These are phyloP conservation scores for Dinoponera quadriceps DNA, from an alignment of 1,140 invertebrate species.

Conservation along the genomic window DNA sequence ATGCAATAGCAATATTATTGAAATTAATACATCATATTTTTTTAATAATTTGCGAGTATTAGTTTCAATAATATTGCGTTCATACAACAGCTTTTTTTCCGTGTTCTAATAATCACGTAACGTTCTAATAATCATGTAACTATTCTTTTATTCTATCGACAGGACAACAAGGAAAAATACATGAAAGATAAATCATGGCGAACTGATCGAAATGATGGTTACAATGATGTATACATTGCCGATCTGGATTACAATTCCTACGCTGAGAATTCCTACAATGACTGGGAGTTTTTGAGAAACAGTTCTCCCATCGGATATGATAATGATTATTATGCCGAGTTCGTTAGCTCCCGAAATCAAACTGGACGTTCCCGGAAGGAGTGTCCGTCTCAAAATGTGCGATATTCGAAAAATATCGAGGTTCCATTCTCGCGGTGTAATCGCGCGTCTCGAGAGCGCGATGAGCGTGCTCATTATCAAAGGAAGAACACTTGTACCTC, in stretches of 20 bases:
- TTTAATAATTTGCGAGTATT: too few relatives aligned
- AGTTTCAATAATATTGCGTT: too few relatives aligned
- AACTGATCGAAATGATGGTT: not conserved
- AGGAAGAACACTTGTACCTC: not conserved
- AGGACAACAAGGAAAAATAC: conserved; percentile 1
- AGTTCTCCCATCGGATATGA: not conserved
- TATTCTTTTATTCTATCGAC: not conserved
- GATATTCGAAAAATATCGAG: not conserved
- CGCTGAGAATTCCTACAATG: not conserved
- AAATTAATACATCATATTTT: too few relatives aligned
- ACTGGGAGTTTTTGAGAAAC: not conserved
- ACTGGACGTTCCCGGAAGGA: not conserved
- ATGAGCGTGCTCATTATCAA: not conserved
- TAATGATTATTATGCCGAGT: conserved; percentile 5
- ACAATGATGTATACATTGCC: not conserved
- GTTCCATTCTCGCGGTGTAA: not conserved
- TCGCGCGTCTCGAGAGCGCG: not conserved
- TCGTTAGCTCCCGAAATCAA: not conserved
- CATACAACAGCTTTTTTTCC: too few relatives aligned
- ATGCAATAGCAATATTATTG: too few relatives aligned
- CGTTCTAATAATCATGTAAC: too few relatives aligned
- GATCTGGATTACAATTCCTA: conserved; percentile 4
- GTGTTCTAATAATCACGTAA: too few relatives aligned
- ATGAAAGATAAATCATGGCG: not conserved
- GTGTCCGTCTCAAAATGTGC: not conserved